Base-by-base conservation (phyloP, 2,797 vertebrate species). In the Leptoclinus maculatus region DNA sequence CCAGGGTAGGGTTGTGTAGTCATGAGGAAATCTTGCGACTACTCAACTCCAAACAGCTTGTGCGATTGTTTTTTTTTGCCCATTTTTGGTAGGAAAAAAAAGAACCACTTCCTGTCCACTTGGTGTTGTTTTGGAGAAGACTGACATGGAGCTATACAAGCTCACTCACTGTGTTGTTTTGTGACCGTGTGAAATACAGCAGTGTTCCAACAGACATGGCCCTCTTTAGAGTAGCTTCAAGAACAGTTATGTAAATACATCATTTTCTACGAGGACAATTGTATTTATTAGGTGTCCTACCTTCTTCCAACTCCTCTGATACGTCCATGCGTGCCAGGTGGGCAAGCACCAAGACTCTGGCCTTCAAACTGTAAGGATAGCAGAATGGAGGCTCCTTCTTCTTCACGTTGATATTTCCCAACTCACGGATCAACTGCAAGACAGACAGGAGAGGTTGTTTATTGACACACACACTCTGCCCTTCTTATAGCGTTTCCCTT, bases 341-440 rank as follows among this genome's bases (percentile, higher is more conserved):
- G 78, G 96, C 94, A 3, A 99, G 93, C 77, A 99, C 92, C 36
- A 99, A 95, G 56, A 99, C 98, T 83, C 98, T 96, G 81, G 98
- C 97, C 92, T 99, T 99, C 87, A 99, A 89, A 85, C 98, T 99
- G 93, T 99, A 99, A 0, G 98, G 98, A 86, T 97, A 99, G 87
- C 98, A 99, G 89, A 99, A 97, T 0, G 98, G 98, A 91, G 97
- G 97, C 85, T 99, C 98, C 83, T 99, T 99, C 95, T 99, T 99
- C 96, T 99, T 99, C 80, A 99, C 94, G 59, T 99, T 99, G 93
- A 99, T 98, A 89, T 97, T 97, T 71, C 98, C 98, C 87, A 99
- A 96, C 93, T 99, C 97, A 82, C 98, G 97, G 84, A 99, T 99
- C 82, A 99, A 92, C 98, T 99, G 83, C 14, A 88, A 71, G 83